Conservation (phyloP, 2,888 invertebrate species). For the Ophion ventricosus region DNA sequence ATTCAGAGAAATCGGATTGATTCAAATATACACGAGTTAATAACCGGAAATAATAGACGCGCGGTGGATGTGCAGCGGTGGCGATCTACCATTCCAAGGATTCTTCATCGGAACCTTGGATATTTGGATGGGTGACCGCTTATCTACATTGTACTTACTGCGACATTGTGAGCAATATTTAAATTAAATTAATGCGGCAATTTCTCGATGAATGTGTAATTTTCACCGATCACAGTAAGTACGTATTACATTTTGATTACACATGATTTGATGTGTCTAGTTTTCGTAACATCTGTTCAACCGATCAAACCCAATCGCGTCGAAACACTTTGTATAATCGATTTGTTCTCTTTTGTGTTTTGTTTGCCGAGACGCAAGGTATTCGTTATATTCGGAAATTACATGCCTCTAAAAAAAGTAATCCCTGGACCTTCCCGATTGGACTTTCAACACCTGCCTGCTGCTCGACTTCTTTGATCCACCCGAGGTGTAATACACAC, state of each 20-base stretch:
- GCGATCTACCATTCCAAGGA: too few relatives aligned
- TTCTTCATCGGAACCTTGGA: too few relatives aligned
- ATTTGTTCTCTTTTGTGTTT: constrained; percentile 11
- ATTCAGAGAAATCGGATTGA: too few relatives aligned
- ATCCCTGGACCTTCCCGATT: constrained; percentile 48
- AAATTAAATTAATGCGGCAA: not conserved
- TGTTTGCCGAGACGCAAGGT: constrained; percentile 46
- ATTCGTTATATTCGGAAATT: constrained; percentile 66
- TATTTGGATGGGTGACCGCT: too few relatives aligned
- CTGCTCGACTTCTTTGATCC: constrained; percentile 8
- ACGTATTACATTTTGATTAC: constrained; percentile 18
- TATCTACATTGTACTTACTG: too few relatives aligned
- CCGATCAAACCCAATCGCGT: constrained; percentile 9
- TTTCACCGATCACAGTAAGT: constrained; percentile 13
- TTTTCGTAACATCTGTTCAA: constrained; percentile 36
- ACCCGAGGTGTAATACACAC: not conserved
- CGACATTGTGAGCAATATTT: not conserved
- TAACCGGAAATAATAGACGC: too few relatives aligned
- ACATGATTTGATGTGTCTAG: constrained; percentile 1
- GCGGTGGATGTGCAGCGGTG: too few relatives aligned
- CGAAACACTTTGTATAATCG: constrained; percentile 36
- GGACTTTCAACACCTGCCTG: constrained; percentile 68
- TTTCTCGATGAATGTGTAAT: constrained; percentile 11
- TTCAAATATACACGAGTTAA: too few relatives aligned
- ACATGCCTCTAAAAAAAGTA: constrained; percentile 36